phyloP scores from a whole-genome alignment of 1,140 invertebrate genomes.

The Brachystomella parvula region DNA sequence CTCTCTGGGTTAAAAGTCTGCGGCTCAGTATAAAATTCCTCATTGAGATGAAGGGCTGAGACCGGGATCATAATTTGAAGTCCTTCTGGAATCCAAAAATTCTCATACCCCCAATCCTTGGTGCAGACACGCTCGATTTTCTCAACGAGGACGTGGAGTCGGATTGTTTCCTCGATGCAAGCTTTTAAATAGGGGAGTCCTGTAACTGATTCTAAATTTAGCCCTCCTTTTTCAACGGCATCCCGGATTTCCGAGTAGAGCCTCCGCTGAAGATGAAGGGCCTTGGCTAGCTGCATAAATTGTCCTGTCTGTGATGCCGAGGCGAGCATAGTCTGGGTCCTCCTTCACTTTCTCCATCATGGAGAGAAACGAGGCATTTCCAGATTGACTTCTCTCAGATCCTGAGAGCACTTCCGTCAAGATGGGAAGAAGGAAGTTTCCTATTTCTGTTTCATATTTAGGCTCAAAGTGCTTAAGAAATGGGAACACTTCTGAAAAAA shows the following conservation, averaged over 20 bases:
- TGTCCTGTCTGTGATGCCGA: background rate
- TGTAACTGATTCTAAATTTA: slow-evolving; percentile 6
- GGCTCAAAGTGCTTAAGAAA: background rate
- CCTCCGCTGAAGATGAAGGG: too few relatives aligned
- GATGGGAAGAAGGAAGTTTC: background rate
- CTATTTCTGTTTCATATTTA: background rate
- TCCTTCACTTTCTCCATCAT: background rate
- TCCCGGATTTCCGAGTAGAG: background rate
- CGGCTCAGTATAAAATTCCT: slow-evolving; percentile 37
- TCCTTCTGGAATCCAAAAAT: slow-evolving; percentile 38
- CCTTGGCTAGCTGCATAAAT: background rate
- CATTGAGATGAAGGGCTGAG: slow-evolving; percentile 50
- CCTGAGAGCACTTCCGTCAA: background rate
- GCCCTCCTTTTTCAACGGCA: slow-evolving; percentile 14
- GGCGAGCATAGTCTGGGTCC: background rate
- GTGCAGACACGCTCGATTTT: slow-evolving; percentile 14
- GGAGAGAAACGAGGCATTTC: background rate
- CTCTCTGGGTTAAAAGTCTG: slow-evolving; percentile 39
- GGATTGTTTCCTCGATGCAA: slow-evolving; percentile 23
- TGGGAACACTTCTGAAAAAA: background rate
- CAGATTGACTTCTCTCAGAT: background rate
- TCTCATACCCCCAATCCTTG: slow-evolving; percentile 16
- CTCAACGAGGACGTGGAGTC: slow-evolving; percentile 10
- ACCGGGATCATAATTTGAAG: slow-evolving; percentile 48
- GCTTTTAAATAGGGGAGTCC: slow-evolving; percentile 28